These are phyloP conservation scores for Tragelaphus buxtoni DNA, from an alignment of 2,113 vertebrate genomes.

Conservation along the genomic window DNA sequence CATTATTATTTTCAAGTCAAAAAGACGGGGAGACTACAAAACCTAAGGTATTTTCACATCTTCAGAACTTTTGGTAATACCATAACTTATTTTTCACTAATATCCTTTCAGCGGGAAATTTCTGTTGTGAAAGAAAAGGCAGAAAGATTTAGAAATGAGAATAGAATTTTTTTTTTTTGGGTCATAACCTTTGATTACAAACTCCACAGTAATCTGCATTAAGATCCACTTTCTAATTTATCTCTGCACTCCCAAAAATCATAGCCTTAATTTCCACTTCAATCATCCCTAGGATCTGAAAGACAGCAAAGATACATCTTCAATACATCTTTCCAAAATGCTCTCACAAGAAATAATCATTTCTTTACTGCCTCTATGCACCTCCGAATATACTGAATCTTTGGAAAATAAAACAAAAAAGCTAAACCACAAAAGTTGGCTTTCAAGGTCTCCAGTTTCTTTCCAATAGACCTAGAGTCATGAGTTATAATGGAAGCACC, in stretches of 20 bases:
- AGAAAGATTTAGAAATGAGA: neutral
- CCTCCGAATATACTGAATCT: neutral
- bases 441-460: neutral
- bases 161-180: neutral
- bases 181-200: neutral
- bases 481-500: neutral
- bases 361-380: neutral
- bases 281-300: neutral
- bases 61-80: neutral
- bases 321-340: neutral
- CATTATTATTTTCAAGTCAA: conserved; percentile 24
- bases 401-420: neutral
- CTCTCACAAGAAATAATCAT: neutral
- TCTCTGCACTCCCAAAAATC: neutral
- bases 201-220: neutral
- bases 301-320: neutral
- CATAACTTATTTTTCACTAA: neutral
- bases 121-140: neutral
- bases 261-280: neutral
- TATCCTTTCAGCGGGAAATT: neutral
- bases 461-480: neutral
- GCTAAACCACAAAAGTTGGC: neutral
- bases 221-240: neutral
- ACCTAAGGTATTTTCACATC: conserved; percentile 10
- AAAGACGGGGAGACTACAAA: neutral